These are phyloP conservation scores for Julus scanicus DNA, from an alignment of 2,888 invertebrate genomes.

Conservation along the genomic window DNA sequence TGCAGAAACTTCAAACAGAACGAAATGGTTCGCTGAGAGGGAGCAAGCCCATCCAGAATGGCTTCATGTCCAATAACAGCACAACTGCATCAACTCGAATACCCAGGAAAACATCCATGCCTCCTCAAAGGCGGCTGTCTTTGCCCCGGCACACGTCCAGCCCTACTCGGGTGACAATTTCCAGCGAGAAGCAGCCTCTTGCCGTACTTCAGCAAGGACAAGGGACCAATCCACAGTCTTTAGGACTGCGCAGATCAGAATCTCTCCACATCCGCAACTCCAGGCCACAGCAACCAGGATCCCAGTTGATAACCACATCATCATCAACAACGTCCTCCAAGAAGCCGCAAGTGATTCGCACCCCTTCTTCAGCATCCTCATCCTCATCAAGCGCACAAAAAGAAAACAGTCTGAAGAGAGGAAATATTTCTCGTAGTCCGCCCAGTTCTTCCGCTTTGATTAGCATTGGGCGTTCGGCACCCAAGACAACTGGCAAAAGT, in stretches of 20 bases:
- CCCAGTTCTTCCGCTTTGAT: background rate
- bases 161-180: background rate
- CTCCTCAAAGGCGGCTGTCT: background rate
- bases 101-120: constrained; percentile 8
- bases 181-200: constrained; percentile 51
- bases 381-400: constrained; percentile 53
- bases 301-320: constrained; percentile 6
- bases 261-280: constrained; percentile 34
- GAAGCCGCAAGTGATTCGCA: constrained; percentile 48
- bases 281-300: background rate
- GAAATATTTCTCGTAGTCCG: constrained; percentile 47
- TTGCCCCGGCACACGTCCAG: background rate
- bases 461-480: background rate
- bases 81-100: background rate
- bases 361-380: constrained; percentile 52
- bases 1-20: background rate
- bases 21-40: background rate
- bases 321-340: background rate
- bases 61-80: background rate
- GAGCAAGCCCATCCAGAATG: background rate
- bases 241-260: constrained; percentile 48
- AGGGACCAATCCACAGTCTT: background rate
- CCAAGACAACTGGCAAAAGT: background rate
- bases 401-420: constrained; percentile 52
- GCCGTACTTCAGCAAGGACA: constrained; percentile 9